A percentile compares a stretch with the other conserved stretches of the same genome.
phyloP scores from a whole-genome alignment of 2,113 vertebrate species.

The Eira barbara region DNA sequence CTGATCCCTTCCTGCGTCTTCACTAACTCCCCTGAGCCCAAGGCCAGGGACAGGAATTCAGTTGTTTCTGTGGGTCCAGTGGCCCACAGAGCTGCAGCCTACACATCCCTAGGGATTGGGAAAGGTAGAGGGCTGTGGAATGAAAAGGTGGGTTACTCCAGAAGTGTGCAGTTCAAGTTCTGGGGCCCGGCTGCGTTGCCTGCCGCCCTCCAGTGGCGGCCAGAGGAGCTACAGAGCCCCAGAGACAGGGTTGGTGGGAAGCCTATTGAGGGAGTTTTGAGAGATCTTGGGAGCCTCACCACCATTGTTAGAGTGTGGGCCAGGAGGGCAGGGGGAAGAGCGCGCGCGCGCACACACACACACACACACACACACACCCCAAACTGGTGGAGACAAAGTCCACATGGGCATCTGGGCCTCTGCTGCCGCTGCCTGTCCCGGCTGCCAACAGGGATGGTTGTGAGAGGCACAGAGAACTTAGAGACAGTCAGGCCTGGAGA shows the following conservation, averaged over 20 bases:
- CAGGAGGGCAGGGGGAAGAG: too few relatives aligned
- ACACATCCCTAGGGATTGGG: background rate
- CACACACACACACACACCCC: background rate
- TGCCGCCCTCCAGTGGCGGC: background rate
- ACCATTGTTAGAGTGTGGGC: background rate
- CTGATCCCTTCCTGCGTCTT: background rate
- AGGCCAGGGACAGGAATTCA: background rate
- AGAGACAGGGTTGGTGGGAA: background rate
- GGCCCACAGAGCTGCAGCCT: background rate
- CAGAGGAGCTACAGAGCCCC: background rate
- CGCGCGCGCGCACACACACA: background rate
- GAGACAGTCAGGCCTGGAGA: background rate
- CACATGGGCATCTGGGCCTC: too few relatives aligned
- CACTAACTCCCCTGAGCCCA: background rate
- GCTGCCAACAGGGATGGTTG: background rate
- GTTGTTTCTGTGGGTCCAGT: background rate
- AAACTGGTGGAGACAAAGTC: background rate
- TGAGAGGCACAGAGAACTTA: background rate
- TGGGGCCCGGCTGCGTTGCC: background rate
- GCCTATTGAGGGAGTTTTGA: background rate
- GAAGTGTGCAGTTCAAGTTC: fast-evolving
- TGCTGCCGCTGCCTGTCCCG: too few relatives aligned
- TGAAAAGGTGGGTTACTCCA: fast-evolving
- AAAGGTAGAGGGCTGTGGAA: fast-evolving
- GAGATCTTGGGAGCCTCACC: background rate